Evolutionary conservation across 2,888 invertebrate genomes (phyloP).

Genomic region (Hypomecis atomaria): DNA sequence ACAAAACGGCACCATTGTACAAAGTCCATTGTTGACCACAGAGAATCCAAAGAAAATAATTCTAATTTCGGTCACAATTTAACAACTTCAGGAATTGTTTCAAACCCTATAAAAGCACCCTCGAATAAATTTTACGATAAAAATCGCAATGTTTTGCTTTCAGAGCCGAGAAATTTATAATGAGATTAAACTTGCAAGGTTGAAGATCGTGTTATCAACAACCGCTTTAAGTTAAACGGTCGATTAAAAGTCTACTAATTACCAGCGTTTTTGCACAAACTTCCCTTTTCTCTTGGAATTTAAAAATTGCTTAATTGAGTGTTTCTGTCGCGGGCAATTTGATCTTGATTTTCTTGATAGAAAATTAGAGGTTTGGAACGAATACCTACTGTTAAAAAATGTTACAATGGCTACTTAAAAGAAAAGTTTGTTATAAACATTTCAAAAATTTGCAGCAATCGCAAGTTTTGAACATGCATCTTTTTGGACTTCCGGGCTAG

Average conservation of each 20-base stretch:
- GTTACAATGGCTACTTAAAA: too few relatives aligned
- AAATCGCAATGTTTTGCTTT: constrained; percentile 14
- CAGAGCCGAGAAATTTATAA: constrained; percentile 16
- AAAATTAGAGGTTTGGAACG: too few relatives aligned
- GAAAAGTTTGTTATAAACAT: too few relatives aligned
- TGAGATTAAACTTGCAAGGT: constrained; percentile 32
- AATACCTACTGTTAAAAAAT: too few relatives aligned
- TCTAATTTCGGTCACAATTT: background rate
- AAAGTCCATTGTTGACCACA: background rate
- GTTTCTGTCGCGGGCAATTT: constrained; percentile 36
- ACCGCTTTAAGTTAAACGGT: constrained; percentile 34
- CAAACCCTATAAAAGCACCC: constrained; percentile 6
- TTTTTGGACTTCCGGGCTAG: too few relatives aligned
- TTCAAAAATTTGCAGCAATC: too few relatives aligned
- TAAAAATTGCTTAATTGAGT: constrained; percentile 43
- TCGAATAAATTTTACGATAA: constrained; percentile 10
- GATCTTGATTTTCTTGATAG: constrained; percentile 19
- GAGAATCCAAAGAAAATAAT: background rate
- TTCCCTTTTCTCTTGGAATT: constrained; percentile 30
- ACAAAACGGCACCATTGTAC: too few relatives aligned
- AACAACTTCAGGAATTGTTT: constrained; percentile 7
- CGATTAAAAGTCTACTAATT: constrained; percentile 46
- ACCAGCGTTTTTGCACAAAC: constrained; percentile 39
- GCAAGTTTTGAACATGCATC: too few relatives aligned
- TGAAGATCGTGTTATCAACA: constrained; percentile 35